Base-by-base conservation (phyloP, 2,113 vertebrate species). In the Cynopterus brachyotis region DNA sequence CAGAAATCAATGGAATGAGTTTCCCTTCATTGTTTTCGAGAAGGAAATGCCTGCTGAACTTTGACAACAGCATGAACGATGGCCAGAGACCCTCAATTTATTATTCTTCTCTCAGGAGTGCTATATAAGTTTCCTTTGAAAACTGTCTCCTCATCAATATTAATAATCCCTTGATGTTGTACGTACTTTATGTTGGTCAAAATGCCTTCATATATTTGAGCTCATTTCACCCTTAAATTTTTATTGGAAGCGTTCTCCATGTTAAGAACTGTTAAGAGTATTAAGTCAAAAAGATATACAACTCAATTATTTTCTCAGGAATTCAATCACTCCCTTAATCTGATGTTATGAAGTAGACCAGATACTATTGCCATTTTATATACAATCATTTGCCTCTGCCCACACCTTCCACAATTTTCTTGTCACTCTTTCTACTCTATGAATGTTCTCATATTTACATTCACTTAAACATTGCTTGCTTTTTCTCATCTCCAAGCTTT, bases 11-110 rank as follows among this genome's bases (percentile, higher is more conserved):
- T 1, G 12, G 79, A 89, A 83, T 90, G 60, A 84, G 59, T 92
- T 97, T 97, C 83, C 90, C 59, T 89, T 84, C 55, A 96, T 96
- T 94, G 91, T 90, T 64, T 94, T 75, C 35, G 62, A 81, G 73
- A 64, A 82, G 97, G 94, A 96, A 93, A 95, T 91, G 78, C 80
- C 95, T 66, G 80, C 40, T 96, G 95, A 59, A 82, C 80, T 94
- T 76, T 80, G 70, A 75, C 69, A 73, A 20, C n/a, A 7, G 40
- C 26, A 62, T 40, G 78, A 62, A 80, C 1, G 2, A 92, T 47
- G 69, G 53, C 95, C 90, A 87, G 83, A 95, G 92, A 50, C 53
- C 75, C 80, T 70, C 69, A 0, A 59, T 89, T 37, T 57, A 55
- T 73, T 70, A 60, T 19, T 89, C 40, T 12, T 15, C 75, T 45